Base-by-base conservation (phyloP, 2,888 invertebrate species). In the Lasioglossum lativentre region DNA sequence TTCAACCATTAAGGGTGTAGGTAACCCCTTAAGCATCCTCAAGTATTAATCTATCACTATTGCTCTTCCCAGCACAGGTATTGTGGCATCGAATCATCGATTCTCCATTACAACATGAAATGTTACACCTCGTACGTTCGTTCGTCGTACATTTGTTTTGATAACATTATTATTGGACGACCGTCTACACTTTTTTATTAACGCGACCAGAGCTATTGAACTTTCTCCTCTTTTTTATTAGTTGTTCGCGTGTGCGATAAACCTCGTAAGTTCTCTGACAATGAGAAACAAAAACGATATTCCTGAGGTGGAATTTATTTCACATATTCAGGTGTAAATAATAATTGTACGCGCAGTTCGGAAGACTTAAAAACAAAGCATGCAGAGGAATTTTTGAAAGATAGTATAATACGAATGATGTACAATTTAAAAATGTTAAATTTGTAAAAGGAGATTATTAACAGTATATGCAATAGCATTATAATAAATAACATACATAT, bases 61-160 rank as follows among this genome's bases (percentile, higher is more conserved):
- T n/a, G 56, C n/a, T n/a, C 12, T 10, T n/a, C n/a, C 12, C 1
- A n/a, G 10, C 12, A n/a, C 56, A 23, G 12, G 56, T n/a, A 56
- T n/a, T n/a, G 56, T n/a, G n/a, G 56, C n/a, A 56, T 56, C 56
- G 56, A n/a, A n/a, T 56, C 56, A 56, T 56, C 68, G 27, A 77
- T 81, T 63, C 27, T 63, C 6, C 71, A 63, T 76, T 81, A 47
- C 59, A 63, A 40, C n/a, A 30, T 8, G 68, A 45, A 73, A 75
- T 68, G 14, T 12, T 16, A 3, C 16, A 52, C 70, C 14, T 56
- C n/a, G 10, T 68, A 52, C 4, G 4, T 6, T 59, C 34, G 40
- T 59, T 70, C 47, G n/a, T 4, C 19, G 4, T 42, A 19, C 27
- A 42, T 70, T 68, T 45, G 56, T 45, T 45, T 45, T n/a, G 6